Base-by-base conservation (phyloP, 2,888 invertebrate species). In the Mesorhabditis spiculigera region DNA sequence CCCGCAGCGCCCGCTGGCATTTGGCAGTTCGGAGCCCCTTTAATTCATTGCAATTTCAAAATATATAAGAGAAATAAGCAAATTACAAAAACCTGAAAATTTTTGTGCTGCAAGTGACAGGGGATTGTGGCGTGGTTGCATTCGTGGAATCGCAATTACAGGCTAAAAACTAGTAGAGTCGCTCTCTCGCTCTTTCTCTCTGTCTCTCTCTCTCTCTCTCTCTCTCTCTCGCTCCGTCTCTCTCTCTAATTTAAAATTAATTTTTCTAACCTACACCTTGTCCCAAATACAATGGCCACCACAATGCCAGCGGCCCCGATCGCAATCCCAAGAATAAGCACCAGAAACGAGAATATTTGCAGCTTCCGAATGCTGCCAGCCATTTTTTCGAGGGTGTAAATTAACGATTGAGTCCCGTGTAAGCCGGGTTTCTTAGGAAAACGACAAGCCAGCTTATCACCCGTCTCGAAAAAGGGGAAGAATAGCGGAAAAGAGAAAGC, bases 201-300 rank as follows among this genome's bases (percentile, higher is more conserved):
- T 28, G 1, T 28, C 28, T 28, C 28, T n/a, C n/a, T 50, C n/a
- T 50, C 3, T 50, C 58, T 50, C 28, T 28, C 1, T 28, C 28
- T 1, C 28, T 28, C 1, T 1, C 58, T 50, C 28, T 28, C 1
- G 1, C 28, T 1, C 28, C 3, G 3, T 1, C 58, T n/a, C n/a
- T 50, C n/a, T 50, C 3, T 50, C 58, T 50, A 50, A 3, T n/a
- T 13, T 13, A 50, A 13, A 13, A 13, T n/a, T 50, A 13, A 50
- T 10, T n/a, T 50, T 63, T 63, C 65, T 8, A 28, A 69, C 68
- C 62, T 8, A 69, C 69, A n/a, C 65, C 61, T 69, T 8, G 64
- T 42, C 6, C 69, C 69, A 65, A 69, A 69, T 10, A 69, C 65
- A 61, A 69, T 65, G 45, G 69, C 69, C 50, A 69, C n/a, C 41